Evolutionary conservation across 2,113 vertebrate genomes (phyloP), one percentile per base, ranked within the genome.

Genomic region (Arothron firmamentum): DNA sequence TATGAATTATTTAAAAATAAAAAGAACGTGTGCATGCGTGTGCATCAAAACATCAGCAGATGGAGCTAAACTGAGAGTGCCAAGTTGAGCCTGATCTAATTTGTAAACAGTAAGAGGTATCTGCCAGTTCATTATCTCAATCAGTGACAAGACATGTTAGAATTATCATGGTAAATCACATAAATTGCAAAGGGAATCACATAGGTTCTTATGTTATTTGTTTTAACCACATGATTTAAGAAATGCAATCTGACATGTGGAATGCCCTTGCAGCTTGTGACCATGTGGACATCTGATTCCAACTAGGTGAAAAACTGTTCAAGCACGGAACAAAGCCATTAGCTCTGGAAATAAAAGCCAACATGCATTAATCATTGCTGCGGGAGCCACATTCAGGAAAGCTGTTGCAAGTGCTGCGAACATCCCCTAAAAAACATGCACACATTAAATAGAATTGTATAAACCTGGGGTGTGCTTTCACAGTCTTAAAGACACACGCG

Each of bases 41-140:
- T 75, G 23, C 59, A 52, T 56, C 15, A 9, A 62, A 16, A 56
- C 49, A 65, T 79, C 85, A 84, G 72, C 72, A 87, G 83, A 65
- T 83, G 87, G 84, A 46, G 77, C 75, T 72, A 76, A 51, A 70
- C 60, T 14, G 69, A 73, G 49, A 72, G 11, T 2, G 19, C 34
- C 12, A 38, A 18, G 17, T 20, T 25, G 17, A 13, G 17, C 17
- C 46, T 6, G 6, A 25, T 20, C 10, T 20, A 23, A 14, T 42
- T 46, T 4, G 38, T 64, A 10, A 15, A 23, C 21, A 23, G 25
- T 25, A 53, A 18, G 19, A 74, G 28, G 25, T 23, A 2, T 3
- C 21, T 23, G 21, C 21, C 20, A 43, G 41, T 53, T 23, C 4
- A 51, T 16, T 52, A 14, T 19, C 11, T 43, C 34, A 38, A 12